These are phyloP conservation scores for Onychomys torridus DNA, from an alignment of 2,797 vertebrate species.

Conservation along the genomic window DNA sequence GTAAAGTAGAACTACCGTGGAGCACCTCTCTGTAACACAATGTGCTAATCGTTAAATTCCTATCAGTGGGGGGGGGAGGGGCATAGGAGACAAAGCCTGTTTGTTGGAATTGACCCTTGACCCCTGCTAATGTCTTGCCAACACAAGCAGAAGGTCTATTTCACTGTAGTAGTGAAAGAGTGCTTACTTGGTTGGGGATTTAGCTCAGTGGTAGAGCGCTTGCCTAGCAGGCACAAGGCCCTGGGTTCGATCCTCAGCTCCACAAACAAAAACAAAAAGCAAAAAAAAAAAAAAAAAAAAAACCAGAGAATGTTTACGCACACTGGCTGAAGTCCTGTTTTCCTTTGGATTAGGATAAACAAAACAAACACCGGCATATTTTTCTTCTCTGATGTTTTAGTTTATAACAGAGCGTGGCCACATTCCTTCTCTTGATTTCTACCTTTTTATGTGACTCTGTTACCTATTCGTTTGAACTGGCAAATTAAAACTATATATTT, in stretches of 20 bases:
- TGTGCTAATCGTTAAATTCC: conserved; percentile 33
- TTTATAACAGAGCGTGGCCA: neutral
- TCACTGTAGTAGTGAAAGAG: neutral
- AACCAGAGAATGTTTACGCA: neutral
- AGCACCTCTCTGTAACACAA: conserved; percentile 1
- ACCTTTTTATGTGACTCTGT: neutral
- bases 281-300: no score
- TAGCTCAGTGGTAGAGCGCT: no score
- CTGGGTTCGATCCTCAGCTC: no score
- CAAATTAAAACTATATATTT: neutral
- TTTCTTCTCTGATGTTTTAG: neutral
- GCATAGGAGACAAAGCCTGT: neutral
- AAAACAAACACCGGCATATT: neutral
- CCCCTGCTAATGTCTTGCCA: conserved; percentile 8
- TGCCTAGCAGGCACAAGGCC: no score
- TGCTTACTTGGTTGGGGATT: no score
- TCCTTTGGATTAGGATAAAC: neutral
- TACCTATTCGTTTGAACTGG: neutral
- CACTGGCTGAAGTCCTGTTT: neutral
- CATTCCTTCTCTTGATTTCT: neutral
- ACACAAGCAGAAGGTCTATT: neutral
- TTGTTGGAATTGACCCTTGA: conserved; percentile 21
- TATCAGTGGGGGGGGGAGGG: neutral
- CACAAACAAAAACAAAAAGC: no score
- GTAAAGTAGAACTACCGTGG: neutral